Evolutionary conservation across 37 sponge, comb jelly and placozoan species (phyloP).

Genomic region (Beroe forskalii): DNA sequence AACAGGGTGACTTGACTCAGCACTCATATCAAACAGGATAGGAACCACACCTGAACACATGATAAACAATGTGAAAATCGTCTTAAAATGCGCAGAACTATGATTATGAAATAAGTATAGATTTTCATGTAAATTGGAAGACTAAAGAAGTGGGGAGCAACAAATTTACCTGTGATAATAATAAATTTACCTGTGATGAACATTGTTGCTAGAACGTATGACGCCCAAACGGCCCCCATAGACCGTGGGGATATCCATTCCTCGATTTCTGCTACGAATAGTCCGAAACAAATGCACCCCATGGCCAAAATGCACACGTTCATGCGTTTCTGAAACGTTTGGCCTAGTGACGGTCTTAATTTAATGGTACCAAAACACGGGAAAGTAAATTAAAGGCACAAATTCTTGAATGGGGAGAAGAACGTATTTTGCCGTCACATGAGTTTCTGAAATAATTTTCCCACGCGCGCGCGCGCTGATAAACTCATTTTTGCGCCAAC

Average conservation of each 20-base stretch:
- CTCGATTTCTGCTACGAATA: constrained; percentile 26
- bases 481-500: neutral
- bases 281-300: neutral
- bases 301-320: neutral
- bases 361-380: too few relatives aligned
- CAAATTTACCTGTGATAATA: too few relatives aligned
- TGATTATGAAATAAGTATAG: too few relatives aligned
- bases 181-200: constrained; percentile 39
- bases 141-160: too few relatives aligned
- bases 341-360: too few relatives aligned
- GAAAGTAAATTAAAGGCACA: too few relatives aligned
- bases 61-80: too few relatives aligned
- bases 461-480: neutral
- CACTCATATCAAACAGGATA: constrained; percentile 48
- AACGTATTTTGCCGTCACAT: too few relatives aligned
- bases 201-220: constrained; percentile 3
- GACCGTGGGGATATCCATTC: neutral
- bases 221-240: neutral
- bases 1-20: constrained; percentile 63
- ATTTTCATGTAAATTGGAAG: too few relatives aligned
- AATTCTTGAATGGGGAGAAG: too few relatives aligned
- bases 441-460: too few relatives aligned
- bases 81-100: too few relatives aligned
- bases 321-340: constrained; percentile 45
- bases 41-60: constrained; percentile 43